phyloP scores from a whole-genome alignment of 2,888 invertebrate species.

The Drosophila fungiperda region DNA sequence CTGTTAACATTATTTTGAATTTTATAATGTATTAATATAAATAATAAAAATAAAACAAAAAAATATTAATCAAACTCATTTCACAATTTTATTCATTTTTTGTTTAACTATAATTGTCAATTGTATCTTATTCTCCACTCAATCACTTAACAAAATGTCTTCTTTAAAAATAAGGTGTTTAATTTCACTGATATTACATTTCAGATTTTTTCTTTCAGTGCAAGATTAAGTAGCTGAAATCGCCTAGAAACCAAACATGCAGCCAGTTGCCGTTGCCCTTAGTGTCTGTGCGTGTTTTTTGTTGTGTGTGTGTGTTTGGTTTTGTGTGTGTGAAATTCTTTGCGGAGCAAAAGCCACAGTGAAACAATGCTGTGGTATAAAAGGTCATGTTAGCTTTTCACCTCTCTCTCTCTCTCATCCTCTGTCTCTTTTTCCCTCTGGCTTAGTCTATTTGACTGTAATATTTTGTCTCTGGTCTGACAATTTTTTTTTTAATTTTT shows the following conservation, averaged over 20 bases:
- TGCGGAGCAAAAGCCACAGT: constrained; percentile 47
- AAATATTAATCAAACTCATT: neutral
- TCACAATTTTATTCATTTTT: neutral
- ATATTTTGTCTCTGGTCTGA: constrained; percentile 27
- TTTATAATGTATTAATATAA: too few relatives aligned
- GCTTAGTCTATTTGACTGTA: neutral
- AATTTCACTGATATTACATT: neutral
- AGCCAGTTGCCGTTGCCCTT: constrained; percentile 10
- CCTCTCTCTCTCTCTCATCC: neutral
- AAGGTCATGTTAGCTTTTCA: constrained; percentile 7
- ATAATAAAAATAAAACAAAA: neutral
- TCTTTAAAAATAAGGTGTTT: neutral
- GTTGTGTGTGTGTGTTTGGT: constrained; percentile 7
- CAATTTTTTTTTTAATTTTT: constrained; percentile 17
- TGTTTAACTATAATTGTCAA: neutral
- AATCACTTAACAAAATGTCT: neutral
- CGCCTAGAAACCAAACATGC: constrained; percentile 58
- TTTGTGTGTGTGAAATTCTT: constrained; percentile 26
- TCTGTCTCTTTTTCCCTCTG: neutral
- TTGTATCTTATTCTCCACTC: neutral
- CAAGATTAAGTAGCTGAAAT: constrained; percentile 60
- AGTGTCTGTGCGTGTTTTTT: constrained; percentile 11
- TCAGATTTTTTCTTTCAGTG: constrained; percentile 26
- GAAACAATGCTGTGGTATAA: constrained; percentile 46
- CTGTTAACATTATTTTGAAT: neutral